Evolutionary conservation across 2,888 invertebrate genomes (phyloP).

Genomic region (Rhingia campestris): DNA sequence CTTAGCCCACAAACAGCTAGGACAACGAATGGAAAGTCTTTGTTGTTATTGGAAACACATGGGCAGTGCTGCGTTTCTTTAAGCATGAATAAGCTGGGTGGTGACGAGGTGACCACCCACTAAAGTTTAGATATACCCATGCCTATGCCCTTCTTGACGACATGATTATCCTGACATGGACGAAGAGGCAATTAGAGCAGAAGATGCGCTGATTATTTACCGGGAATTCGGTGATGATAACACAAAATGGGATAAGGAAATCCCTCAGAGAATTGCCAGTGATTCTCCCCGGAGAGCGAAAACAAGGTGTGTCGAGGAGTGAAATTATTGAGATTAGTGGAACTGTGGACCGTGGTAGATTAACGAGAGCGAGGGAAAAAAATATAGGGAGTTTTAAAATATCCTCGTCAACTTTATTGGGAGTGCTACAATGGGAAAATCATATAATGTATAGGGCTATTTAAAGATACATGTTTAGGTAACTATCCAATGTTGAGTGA

Average conservation of each 20-base stretch:
- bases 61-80: constrained; percentile 42
- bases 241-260: constrained; percentile 44
- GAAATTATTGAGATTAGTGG: constrained; percentile 16
- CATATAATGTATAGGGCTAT: not conserved
- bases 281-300: constrained; percentile 56
- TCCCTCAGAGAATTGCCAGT: constrained; percentile 41
- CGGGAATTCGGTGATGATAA: constrained; percentile 46
- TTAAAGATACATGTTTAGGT: constrained; percentile 6
- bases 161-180: constrained; percentile 31
- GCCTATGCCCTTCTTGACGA: not conserved
- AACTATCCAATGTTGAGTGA: not conserved
- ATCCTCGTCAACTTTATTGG: not conserved
- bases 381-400: constrained; percentile 34
- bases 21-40: constrained; percentile 3
- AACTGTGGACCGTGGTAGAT: not conserved
- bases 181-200: constrained; percentile 31
- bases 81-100: constrained; percentile 36
- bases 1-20: too few relatives aligned
- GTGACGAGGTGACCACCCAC: not conserved
- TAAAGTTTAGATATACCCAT: not conserved
- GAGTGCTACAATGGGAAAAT: constrained; percentile 2
- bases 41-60: constrained; percentile 59
- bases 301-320: constrained; percentile 63
- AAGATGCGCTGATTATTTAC: constrained; percentile 56
- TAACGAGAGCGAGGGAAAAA: constrained; percentile 1